phyloP scores from a whole-genome alignment of 1,140 invertebrate genomes.

The Camponotus vicinus region DNA sequence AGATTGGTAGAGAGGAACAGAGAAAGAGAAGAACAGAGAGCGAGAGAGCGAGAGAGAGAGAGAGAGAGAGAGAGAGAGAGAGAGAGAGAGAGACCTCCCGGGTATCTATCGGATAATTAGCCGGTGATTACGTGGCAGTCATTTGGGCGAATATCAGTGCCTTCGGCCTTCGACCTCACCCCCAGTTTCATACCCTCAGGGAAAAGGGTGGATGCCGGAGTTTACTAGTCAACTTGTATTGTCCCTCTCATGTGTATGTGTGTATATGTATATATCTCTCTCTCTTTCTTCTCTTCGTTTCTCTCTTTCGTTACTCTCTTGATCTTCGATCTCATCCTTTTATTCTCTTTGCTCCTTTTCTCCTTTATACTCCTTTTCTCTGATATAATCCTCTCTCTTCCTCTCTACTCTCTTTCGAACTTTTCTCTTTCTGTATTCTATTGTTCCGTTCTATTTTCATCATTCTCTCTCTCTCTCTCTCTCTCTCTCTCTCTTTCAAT shows the following conservation, averaged over 20 bases:
- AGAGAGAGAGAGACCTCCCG: constrained; percentile 71
- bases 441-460: constrained; percentile 44
- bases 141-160: constrained; percentile 83
- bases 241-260: constrained; percentile 30
- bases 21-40: constrained; percentile 24
- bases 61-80: constrained; percentile 41
- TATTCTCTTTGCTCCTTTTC: constrained; percentile 15
- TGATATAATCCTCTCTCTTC: background rate
- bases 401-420: background rate
- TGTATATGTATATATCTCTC: background rate
- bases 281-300: background rate
- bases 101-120: constrained; percentile 86
- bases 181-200: constrained; percentile 67
- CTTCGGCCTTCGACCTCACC: constrained; percentile 78
- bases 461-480: background rate
- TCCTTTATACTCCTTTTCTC: constrained; percentile 14
- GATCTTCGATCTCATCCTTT: constrained; percentile 49
- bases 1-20: constrained; percentile 16
- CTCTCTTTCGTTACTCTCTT: constrained; percentile 24
- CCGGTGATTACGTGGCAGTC: constrained; percentile 85
- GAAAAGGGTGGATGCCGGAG: constrained; percentile 64
- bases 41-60: constrained; percentile 22
- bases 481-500: background rate
- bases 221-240: constrained; percentile 60
- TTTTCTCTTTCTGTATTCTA: background rate